Evolutionary conservation across 2,888 invertebrate species (phyloP).

Genomic region (Hemistola chrysoprasaria): DNA sequence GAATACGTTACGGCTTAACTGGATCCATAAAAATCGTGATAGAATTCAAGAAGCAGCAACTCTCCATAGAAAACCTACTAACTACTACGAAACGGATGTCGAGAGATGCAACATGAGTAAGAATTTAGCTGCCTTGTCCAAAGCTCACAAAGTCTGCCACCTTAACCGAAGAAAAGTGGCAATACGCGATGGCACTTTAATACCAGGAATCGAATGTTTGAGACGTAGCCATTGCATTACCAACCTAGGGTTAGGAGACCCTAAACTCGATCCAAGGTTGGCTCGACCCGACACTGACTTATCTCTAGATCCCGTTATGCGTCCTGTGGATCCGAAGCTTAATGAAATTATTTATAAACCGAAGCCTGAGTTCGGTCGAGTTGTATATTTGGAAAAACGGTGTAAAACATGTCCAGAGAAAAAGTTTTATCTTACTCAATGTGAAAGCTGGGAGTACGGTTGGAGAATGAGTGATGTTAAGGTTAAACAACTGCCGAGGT

Average conservation of each 20-base stretch:
- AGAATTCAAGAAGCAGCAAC: slow-evolving; percentile 42
- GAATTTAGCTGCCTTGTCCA: slow-evolving; percentile 37
- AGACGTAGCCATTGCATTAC: slow-evolving; percentile 44
- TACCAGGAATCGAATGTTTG: slow-evolving; percentile 35
- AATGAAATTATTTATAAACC: slow-evolving; percentile 43
- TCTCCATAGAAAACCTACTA: slow-evolving; percentile 40
- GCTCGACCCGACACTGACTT: slow-evolving; percentile 40
- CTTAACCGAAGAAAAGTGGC: slow-evolving; percentile 34
- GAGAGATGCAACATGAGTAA: slow-evolving; percentile 19
- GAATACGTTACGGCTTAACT: too few relatives aligned
- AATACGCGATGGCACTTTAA: slow-evolving; percentile 35
- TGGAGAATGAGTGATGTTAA: slow-evolving; percentile 48
- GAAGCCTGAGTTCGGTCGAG: slow-evolving; percentile 43
- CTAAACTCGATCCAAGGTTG: slow-evolving; percentile 45
- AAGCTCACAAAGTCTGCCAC: slow-evolving; percentile 35
- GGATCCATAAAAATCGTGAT: slow-evolving; percentile 33
- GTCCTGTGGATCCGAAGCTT: slow-evolving; percentile 40
- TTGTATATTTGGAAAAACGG: slow-evolving; percentile 43
- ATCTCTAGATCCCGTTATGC: slow-evolving; percentile 44
- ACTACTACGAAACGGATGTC: slow-evolving; percentile 39
- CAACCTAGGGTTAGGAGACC: slow-evolving; percentile 47
- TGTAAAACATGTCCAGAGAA: slow-evolving; percentile 40
- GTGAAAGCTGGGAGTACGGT: slow-evolving; percentile 42
- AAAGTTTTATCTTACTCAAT: slow-evolving; percentile 47
- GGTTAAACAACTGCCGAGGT: slow-evolving; percentile 25